Base-by-base conservation (phyloP, 1,140 invertebrate species). In the Adelges cooleyi region DNA sequence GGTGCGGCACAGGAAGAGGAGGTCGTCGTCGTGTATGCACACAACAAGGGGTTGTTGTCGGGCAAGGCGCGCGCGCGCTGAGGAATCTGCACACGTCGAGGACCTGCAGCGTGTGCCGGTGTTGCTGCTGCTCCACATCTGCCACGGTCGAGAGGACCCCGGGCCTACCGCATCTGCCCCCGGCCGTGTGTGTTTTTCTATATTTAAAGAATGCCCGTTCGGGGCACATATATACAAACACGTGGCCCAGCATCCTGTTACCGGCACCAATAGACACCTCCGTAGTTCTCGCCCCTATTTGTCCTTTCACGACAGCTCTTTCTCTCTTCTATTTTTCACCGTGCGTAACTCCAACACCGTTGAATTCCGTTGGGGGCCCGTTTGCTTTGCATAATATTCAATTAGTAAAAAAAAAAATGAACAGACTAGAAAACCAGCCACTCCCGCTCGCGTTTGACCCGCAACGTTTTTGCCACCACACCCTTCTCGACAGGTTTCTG, bases 191-290 rank as follows among this genome's bases (percentile, higher is more conserved):
- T 46, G 25, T 9, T 15, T 62, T 62, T 62, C 56, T 62, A 62
- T 62, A 62, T 62, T 62, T 62, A 62, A 62, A 62, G 56, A 62
- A 62, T 62, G 42, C 22, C 15, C 40, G 17, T 20, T n/a, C n/a
- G n/a, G 52, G 20, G 36, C 9, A 38, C 38, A 27, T 11, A 33
- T 11, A 33, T 33, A 33, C 29, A 33, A 33, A 33, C 56, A 62
- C 56, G 56, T 62, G 56, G 25, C 40, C 25, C 56, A 62, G 56
- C 56, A 62, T 62, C 56, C 56, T 62, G 56, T 62, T 62, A 48
- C 56, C 25, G 42, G 38, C 38, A 36, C 54, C 29, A 11, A 11
- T 33, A 54, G 54, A 59, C 54, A 59, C 54, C 54, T 59, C 40
- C 40, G 54, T 40, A 42, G 40, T 20, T 33, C 29, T 6, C 29